These are phyloP conservation scores for Argyresthia goedartella DNA, from an alignment of 2,888 invertebrate species.

Conservation along the genomic window DNA sequence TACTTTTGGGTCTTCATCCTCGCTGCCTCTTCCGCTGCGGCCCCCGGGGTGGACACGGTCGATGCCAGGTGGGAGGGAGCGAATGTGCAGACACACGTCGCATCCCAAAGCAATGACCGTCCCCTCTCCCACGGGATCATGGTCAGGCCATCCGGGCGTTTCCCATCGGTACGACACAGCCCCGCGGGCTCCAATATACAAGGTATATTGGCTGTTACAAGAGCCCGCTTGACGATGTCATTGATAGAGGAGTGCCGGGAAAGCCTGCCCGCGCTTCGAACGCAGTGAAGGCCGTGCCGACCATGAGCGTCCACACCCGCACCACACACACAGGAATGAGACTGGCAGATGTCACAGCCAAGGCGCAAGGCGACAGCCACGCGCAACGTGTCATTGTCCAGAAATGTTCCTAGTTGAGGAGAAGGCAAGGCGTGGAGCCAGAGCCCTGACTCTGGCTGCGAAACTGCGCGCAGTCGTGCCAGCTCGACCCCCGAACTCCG, in stretches of 20 bases:
- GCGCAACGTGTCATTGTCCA: not conserved
- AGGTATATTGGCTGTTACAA: not conserved
- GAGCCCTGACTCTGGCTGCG: not conserved
- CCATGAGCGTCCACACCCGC: not conserved
- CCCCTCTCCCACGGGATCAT: not conserved
- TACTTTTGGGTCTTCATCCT: not conserved
- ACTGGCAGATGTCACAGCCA: not conserved
- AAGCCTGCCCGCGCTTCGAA: not conserved
- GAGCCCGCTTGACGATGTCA: not conserved
- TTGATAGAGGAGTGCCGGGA: not conserved
- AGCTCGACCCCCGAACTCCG: not conserved
- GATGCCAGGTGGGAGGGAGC: not conserved
- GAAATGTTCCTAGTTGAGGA: not conserved
- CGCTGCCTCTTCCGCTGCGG: not conserved
- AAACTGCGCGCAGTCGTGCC: not conserved
- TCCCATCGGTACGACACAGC: not conserved
- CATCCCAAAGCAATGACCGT: not conserved
- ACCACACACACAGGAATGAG: not conserved
- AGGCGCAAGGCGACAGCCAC: not conserved
- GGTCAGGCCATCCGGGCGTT: not conserved
- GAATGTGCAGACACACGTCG: not conserved
- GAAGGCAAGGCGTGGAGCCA: not conserved
- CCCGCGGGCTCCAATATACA: not conserved
- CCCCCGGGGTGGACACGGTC: not conserved
- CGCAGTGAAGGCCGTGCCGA: not conserved